phyloP scores from a whole-genome alignment of 2,888 invertebrate genomes.

The Trichogramma evanescens region DNA sequence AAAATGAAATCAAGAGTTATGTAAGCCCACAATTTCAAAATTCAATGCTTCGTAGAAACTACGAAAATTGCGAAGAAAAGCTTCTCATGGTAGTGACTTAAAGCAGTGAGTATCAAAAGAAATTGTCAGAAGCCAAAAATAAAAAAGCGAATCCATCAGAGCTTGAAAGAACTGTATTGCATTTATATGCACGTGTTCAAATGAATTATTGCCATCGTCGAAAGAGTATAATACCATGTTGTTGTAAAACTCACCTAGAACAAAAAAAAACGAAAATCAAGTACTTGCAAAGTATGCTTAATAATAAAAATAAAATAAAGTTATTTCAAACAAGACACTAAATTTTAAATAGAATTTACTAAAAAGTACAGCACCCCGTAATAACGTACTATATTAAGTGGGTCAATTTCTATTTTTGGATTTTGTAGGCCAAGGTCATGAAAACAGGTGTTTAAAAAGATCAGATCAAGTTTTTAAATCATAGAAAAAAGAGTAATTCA shows the following conservation, averaged over 20 bases:
- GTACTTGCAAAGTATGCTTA: no score
- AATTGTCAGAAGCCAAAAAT: not conserved
- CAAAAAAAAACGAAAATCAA: slow-evolving; percentile 10
- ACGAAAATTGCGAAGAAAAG: slow-evolving; percentile 11
- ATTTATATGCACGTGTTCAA: slow-evolving; percentile 1
- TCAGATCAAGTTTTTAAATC: no score
- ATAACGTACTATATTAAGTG: no score
- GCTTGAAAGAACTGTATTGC: slow-evolving; percentile 16
- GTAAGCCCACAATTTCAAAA: not conserved
- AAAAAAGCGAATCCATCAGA: slow-evolving; percentile 1
- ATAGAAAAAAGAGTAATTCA: no score
- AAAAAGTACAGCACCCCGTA: no score
- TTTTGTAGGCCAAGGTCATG: no score
- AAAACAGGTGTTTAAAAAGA: no score
- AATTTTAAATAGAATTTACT: no score
- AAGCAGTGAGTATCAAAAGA: slow-evolving; percentile 6
- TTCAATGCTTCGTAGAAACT: slow-evolving; percentile 2
- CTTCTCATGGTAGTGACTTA: no score
- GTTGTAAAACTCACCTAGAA: slow-evolving; percentile 23
- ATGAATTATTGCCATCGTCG: slow-evolving; percentile 9
- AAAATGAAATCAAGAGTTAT: not conserved
- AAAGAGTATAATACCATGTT: not conserved
- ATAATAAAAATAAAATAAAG: no score
- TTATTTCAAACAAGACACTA: no score
- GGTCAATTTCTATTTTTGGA: no score